phyloP scores from a whole-genome alignment of 2,113 vertebrate species.

The Tichodroma muraria region DNA sequence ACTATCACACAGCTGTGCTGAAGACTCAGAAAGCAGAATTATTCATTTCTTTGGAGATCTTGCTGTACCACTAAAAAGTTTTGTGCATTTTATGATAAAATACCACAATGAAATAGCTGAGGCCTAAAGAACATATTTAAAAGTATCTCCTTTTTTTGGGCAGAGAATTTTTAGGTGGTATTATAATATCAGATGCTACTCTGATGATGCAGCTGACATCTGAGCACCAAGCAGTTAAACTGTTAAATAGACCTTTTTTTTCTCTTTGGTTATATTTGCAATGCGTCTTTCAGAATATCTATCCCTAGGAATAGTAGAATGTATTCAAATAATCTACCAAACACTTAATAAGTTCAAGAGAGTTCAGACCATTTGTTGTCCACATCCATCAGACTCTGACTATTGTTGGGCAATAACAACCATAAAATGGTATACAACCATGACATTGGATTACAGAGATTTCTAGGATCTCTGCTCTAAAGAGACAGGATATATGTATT shows the following conservation, averaged over 20 bases:
- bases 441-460: not conserved
- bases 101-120: not conserved
- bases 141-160: not conserved
- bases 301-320: not conserved
- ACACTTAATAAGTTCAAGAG: not conserved
- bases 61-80: not conserved
- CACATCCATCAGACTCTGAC: not conserved
- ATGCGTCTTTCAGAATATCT: not conserved
- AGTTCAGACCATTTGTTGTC: not conserved
- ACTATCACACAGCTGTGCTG: not conserved
- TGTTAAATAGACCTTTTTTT: not conserved
- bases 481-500: not conserved
- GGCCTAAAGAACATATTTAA: not conserved
- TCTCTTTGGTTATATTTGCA: not conserved
- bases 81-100: not conserved
- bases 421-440: not conserved
- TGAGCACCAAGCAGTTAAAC: not conserved
- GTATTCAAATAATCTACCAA: not conserved
- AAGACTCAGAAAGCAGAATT: not conserved
- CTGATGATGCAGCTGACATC: not conserved
- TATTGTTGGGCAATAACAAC: not conserved
- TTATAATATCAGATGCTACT: not conserved
- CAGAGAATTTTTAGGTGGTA: not conserved
- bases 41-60: not conserved
- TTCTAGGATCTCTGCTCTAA: not conserved